Conservation (phyloP, 2,888 invertebrate species). For the Ophraella communa region DNA sequence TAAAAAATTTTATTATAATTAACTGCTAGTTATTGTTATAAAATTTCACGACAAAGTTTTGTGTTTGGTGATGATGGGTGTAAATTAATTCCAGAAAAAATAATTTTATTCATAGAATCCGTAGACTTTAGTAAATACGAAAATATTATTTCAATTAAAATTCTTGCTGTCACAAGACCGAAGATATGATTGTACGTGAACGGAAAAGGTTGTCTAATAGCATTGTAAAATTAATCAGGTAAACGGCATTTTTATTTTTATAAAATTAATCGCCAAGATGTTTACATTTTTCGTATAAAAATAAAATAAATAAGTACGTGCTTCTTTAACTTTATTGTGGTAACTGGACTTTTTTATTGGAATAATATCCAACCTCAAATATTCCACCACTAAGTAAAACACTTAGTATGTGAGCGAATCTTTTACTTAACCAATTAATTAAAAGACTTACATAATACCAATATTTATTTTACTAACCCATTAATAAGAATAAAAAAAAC, state of each 20-base stretch:
- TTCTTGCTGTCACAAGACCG: background rate
- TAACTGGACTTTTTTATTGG: background rate
- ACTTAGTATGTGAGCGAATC: too few relatives aligned
- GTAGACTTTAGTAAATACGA: too few relatives aligned
- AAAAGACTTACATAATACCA: too few relatives aligned
- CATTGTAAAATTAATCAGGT: background rate
- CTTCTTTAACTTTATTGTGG: background rate
- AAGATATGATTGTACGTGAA: background rate
- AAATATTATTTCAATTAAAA: background rate
- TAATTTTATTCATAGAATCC: too few relatives aligned
- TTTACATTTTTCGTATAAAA: conserved; percentile 1
- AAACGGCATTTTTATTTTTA: background rate
- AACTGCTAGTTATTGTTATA: too few relatives aligned
- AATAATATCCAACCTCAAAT: background rate
- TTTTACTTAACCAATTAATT: too few relatives aligned
- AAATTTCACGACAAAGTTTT: too few relatives aligned
- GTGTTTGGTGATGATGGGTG: too few relatives aligned
- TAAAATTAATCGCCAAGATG: background rate
- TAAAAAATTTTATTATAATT: too few relatives aligned
- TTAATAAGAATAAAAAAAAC: too few relatives aligned
- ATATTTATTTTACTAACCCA: too few relatives aligned
- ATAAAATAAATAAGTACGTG: background rate
- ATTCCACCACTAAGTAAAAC: background rate
- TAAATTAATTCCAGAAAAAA: too few relatives aligned
- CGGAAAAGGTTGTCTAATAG: background rate